Conservation (phyloP, 2,888 invertebrate species). For the Troides aeacus region DNA sequence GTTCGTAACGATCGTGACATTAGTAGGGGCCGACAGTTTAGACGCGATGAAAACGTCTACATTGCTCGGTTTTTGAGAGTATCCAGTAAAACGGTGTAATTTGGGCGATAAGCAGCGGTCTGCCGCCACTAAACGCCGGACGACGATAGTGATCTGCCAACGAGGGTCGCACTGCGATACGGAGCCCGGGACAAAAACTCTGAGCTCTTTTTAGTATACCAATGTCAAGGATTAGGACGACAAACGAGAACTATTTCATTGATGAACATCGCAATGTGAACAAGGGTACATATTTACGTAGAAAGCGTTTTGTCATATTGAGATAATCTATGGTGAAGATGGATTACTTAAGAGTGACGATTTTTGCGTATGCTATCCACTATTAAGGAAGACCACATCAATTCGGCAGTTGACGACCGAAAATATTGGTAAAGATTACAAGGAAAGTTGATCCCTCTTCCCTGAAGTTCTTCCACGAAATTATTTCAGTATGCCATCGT, state of each 20-base stretch:
- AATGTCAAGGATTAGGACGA: slow-evolving; percentile 37
- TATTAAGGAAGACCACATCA: too few relatives aligned
- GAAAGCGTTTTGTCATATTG: background rate
- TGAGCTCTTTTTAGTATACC: slow-evolving; percentile 37
- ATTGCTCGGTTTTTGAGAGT: slow-evolving; percentile 63
- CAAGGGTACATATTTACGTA: background rate
- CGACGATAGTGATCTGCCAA: slow-evolving; percentile 60
- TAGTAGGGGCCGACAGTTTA: slow-evolving; percentile 19
- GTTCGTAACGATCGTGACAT: background rate
- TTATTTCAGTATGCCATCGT: too few relatives aligned
- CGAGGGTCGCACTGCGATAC: slow-evolving; percentile 44
- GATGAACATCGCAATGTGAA: background rate
- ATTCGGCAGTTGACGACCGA: too few relatives aligned
- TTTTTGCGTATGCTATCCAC: too few relatives aligned
- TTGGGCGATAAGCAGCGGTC: slow-evolving; percentile 68
- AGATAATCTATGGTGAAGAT: too few relatives aligned
- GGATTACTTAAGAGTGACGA: too few relatives aligned
- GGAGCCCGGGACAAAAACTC: slow-evolving; percentile 38
- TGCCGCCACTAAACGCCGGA: slow-evolving; percentile 47
- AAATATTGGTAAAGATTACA: too few relatives aligned
- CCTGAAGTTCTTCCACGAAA: too few relatives aligned
- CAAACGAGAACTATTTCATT: slow-evolving; percentile 30
- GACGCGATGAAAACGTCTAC: slow-evolving; percentile 34
- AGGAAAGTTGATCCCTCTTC: too few relatives aligned
- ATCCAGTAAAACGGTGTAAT: slow-evolving; percentile 70